These are phyloP conservation scores for Cistogaster globosa DNA, from an alignment of 2,888 invertebrate species.

Conservation along the genomic window DNA sequence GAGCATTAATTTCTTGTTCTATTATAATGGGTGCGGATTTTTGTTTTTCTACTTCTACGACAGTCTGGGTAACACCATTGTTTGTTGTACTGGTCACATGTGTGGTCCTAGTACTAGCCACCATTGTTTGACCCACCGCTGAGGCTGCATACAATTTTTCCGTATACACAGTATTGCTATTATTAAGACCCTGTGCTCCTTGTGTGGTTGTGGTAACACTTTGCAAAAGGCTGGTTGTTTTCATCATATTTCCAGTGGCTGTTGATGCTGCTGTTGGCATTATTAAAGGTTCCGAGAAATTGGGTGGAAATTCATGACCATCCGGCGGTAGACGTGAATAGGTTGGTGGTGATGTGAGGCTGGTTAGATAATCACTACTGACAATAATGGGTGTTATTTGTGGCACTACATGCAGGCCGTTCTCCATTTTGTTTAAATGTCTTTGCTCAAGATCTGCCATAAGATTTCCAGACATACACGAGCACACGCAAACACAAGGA, in stretches of 20 bases:
- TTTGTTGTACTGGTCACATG: slow-evolving; percentile 68
- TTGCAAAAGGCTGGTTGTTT: slow-evolving; percentile 75
- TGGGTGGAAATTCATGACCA: slow-evolving; percentile 83
- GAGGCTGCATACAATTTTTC: slow-evolving; percentile 74
- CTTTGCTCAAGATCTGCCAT: slow-evolving; percentile 74
- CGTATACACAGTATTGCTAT: slow-evolving; percentile 74
- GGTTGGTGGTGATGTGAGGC: slow-evolving; percentile 81
- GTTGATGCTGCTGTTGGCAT: slow-evolving; percentile 76
- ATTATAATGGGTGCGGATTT: slow-evolving; percentile 58
- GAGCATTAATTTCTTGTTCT: slow-evolving; percentile 61
- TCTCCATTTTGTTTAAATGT: slow-evolving; percentile 79
- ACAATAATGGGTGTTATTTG: slow-evolving; percentile 79
- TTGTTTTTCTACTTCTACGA: slow-evolving; percentile 72
- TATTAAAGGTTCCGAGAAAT: slow-evolving; percentile 82
- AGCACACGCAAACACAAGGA: slow-evolving; percentile 47
- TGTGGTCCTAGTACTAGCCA: slow-evolving; percentile 75
- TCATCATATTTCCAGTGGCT: slow-evolving; percentile 72
- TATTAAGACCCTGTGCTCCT: slow-evolving; percentile 67
- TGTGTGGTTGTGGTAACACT: slow-evolving; percentile 75
- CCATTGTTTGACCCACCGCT: slow-evolving; percentile 68
- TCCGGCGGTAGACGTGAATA: slow-evolving; percentile 83
- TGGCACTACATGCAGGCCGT: slow-evolving; percentile 75
- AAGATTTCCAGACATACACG: slow-evolving; percentile 55
- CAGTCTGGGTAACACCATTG: slow-evolving; percentile 66
- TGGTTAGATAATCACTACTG: slow-evolving; percentile 80